phyloP scores from a whole-genome alignment of 2,113 vertebrate species.

The Phycodurus eques region DNA sequence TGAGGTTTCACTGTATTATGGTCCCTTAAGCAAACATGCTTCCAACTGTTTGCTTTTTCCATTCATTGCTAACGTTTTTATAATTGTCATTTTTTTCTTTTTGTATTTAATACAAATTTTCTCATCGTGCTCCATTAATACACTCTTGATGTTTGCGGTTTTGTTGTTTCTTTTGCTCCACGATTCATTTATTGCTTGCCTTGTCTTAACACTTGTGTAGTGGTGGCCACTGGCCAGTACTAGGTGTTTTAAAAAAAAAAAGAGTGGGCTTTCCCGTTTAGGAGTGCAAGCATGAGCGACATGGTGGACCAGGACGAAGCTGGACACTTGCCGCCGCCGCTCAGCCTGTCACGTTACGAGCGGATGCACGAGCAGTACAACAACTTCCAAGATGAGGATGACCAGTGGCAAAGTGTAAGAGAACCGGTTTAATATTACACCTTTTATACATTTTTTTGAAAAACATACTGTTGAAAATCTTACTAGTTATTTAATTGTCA shows the following conservation, averaged over 20 bases:
- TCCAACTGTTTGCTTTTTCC: too few relatives aligned
- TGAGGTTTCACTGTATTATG: background rate
- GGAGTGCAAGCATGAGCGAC: slow-evolving; percentile 93
- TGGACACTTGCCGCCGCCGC: slow-evolving; percentile 72
- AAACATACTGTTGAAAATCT: too few relatives aligned
- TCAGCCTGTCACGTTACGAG: slow-evolving; percentile 87
- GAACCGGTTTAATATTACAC: background rate
- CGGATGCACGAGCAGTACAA: slow-evolving; percentile 84
- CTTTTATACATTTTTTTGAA: too few relatives aligned
- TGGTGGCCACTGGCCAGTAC: background rate
- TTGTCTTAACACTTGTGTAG: background rate
- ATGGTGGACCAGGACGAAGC: slow-evolving; percentile 87
- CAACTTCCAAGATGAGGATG: slow-evolving; percentile 86
- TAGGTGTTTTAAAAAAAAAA: background rate
- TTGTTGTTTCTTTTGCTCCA: background rate
- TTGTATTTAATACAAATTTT: background rate
- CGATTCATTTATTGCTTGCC: background rate
- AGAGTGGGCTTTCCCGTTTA: slow-evolving; percentile 39
- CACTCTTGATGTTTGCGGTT: background rate
- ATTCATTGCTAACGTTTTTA: background rate
- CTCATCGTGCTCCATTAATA: background rate
- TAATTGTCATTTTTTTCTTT: background rate
- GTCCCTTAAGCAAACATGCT: background rate
- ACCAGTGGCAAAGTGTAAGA: slow-evolving; percentile 93
- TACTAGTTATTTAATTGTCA: too few relatives aligned